Base-by-base conservation (phyloP, 92 coral and sea anemone genomes). In the Ricordea florida region DNA sequence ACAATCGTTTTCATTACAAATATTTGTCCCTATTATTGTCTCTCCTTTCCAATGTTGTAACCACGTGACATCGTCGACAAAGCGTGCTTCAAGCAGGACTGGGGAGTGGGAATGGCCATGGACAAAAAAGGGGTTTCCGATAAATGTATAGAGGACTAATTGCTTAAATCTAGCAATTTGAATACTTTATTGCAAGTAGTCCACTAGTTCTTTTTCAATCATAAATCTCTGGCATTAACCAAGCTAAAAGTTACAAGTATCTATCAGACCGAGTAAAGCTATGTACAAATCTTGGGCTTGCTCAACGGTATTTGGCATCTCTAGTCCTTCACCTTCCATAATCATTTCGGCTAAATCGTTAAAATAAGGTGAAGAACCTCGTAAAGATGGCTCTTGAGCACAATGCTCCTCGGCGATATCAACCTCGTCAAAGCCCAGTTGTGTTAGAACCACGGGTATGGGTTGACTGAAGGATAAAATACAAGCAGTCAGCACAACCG, bases 291-390 rank as follows among this genome's bases (percentile, higher is more conserved):
- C 62, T 25, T 66, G 41, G 31, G 87, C 87, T 67, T 80, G 79
- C 43, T 59, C 60, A 15, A 49, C 79, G 48, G 82, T 80, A 28
- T 44, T 58, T 5, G 87, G 87, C 82, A 87, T 76, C 55, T 66
- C 60, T 42, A 88, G 57, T 31, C 78, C 83, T 51, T 88, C 82
- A 58, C 83, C 93, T 68, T 83, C 83, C 82, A 76, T 82, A 21
- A 87, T 87, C 88, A 82, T 76, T 47, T 61, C 76, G 18, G 81
- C 92, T 70, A 87, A 67, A 41, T 76, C 85, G 52, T 72, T 62
- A 51, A 87, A 87, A 71, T 77, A 32, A 17, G 68, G 72, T 11
- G 85, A 82, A 76, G 81, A 87, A 32, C 78, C 92, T 31, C 44
- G 74, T 10, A 61, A 48, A 59, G 71, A 35, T 28, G 83, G 57